Base-by-base conservation (phyloP, 2,797 vertebrate species). In the Pseudochirops cupreus region DNA sequence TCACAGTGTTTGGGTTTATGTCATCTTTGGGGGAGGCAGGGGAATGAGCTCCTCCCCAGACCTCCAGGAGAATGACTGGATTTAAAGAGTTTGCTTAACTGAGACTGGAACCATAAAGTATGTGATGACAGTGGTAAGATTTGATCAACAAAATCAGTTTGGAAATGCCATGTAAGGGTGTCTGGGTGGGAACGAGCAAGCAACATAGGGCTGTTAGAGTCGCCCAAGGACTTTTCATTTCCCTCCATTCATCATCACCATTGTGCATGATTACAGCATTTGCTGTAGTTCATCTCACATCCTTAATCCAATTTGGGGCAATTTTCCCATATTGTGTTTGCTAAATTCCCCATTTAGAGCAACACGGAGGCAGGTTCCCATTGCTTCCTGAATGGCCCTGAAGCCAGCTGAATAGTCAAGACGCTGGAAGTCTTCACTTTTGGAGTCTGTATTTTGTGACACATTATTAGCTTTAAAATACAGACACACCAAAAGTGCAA, bases 311-410 rank as follows among this genome's bases (percentile, higher is more conserved):
- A 97, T 97, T 96, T 93, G 93, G 92, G 94, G 82, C 91, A 98
- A 97, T 98, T 97, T 98, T 94, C 92, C 95, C 92, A 92, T 94
- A 97, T 96, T 98, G 97, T 97, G 97, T 95, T 97, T 97, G 93
- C 90, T 97, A 97, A 98, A 87, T 97, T 97, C 97, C 91, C 82
- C 74, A 96, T 97, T 97, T 96, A 96, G 56, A 97, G 95, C 29
- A 39, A 94, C 62, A 91, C 1, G 28, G 82, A 97, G 58, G 92
- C 62, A 93, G 94, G 96, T 94, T 97, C 74, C 93, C 91, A 89
- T 31, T 82, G 90, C 94, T 95, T 97, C 92, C 96, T 67, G 90
- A 94, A 91, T 94, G 93, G 93, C 93, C 92, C 58, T 13, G 96
- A 96, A 97, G 74, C 82, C 92, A 94, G 94, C 95, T 97, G 94